A percentile compares a stretch with the other conserved stretches of the same genome.
Evolutionary conservation across 2,888 invertebrate genomes (phyloP).

Genomic region (Meloe dianella): DNA sequence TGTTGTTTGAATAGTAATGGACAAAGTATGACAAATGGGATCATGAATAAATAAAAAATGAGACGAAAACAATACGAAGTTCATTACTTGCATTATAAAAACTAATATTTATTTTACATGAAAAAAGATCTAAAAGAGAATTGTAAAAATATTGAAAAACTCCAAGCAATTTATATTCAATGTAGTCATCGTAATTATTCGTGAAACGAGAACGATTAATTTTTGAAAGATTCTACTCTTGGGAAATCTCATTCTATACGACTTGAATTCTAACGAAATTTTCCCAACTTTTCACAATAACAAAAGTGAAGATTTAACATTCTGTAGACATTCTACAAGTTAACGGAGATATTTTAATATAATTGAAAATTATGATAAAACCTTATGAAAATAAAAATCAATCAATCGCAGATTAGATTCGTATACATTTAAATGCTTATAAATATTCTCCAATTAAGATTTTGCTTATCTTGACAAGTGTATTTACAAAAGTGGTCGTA

Average conservation of each 20-base stretch:
- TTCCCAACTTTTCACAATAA: background rate
- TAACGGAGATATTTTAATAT: background rate
- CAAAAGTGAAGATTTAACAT: background rate
- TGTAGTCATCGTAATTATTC: background rate
- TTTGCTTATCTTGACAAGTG: constrained; percentile 9
- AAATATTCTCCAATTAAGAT: background rate
- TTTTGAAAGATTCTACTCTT: background rate
- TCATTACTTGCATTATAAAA: background rate
- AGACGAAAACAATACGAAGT: constrained; percentile 9
- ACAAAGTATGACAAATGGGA: constrained; percentile 12
- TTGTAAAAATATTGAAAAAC: constrained; percentile 1
- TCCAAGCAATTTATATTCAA: constrained; percentile 1
- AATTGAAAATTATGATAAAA: background rate
- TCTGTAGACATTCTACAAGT: background rate
- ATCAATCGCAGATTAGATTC: background rate
- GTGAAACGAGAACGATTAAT: constrained; percentile 1
- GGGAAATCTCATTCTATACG: background rate
- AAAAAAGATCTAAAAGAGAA: background rate
- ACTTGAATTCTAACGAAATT: background rate
- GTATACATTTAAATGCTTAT: background rate
- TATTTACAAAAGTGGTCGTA: background rate
- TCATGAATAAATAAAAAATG: constrained; percentile 8
- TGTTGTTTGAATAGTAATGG: constrained; percentile 13
- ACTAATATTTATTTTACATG: constrained; percentile 1
- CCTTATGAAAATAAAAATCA: background rate